These are phyloP conservation scores for Brachypalpus laphriformis DNA, from an alignment of 2,888 invertebrate genomes.

Conservation along the genomic window DNA sequence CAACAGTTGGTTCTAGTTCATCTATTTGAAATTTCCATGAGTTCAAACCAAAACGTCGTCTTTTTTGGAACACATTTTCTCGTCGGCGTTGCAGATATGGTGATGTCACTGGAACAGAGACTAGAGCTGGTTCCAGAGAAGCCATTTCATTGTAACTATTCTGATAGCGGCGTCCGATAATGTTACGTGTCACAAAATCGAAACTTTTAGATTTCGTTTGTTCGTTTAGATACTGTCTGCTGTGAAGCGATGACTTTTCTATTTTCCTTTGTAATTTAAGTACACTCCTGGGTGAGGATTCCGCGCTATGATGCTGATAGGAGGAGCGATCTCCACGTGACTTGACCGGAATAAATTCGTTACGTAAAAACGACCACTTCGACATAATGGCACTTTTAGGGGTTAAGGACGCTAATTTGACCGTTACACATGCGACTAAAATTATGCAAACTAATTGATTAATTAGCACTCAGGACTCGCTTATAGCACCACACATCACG, in stretches of 20 bases:
- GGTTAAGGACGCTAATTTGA: not conserved
- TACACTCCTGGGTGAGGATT: conserved; percentile 47
- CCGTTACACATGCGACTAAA: not conserved
- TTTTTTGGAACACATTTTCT: conserved; percentile 54
- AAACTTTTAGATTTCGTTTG: conserved; percentile 65
- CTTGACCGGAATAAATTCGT: conserved; percentile 73
- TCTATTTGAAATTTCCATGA: conserved; percentile 39
- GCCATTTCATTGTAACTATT: conserved; percentile 68
- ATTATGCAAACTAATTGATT: conserved; percentile 15
- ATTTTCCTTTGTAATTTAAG: conserved; percentile 58
- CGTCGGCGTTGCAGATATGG: conserved; percentile 41
- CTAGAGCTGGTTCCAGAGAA: conserved; percentile 13
- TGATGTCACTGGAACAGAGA: conserved; percentile 25
- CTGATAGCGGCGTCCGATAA: conserved; percentile 74
- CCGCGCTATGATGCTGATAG: conserved; percentile 40
- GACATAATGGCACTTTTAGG: conserved; percentile 67
- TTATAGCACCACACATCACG: conserved; percentile 35
- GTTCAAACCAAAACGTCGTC: conserved; percentile 49
- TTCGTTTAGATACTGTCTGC: conserved; percentile 47
- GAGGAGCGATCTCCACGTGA: conserved; percentile 3
- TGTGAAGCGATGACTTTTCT: conserved; percentile 32
- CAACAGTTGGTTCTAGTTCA: conserved; percentile 5
- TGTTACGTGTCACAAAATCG: conserved; percentile 67
- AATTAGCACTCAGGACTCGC: not conserved
- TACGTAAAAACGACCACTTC: conserved; percentile 75